A percentile compares a stretch with the other conserved stretches of the same genome.
These are phyloP conservation scores for Lamellibrachia luymesi DNA, from an alignment of 1,140 invertebrate species.

Conservation along the genomic window DNA sequence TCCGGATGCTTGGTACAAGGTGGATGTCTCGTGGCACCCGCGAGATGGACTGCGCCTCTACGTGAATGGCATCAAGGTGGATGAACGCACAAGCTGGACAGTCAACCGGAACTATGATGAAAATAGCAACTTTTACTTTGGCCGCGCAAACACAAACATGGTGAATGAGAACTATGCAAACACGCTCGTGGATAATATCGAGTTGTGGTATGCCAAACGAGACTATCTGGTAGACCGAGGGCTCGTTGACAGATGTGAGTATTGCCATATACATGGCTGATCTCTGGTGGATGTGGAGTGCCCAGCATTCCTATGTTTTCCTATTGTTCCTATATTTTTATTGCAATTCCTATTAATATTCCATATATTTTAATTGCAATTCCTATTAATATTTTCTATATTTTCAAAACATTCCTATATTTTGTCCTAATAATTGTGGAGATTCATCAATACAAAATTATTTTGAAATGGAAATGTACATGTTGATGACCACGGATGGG, in stretches of 20 bases:
- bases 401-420: no score
- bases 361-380: no score
- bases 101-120: conserved; percentile 30
- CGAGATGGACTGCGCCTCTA: conserved; percentile 45
- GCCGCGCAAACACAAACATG: conserved; percentile 39
- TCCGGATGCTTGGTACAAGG: conserved; percentile 40
- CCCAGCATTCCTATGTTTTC: no score
- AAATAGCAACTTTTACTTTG: conserved; percentile 39
- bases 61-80: conserved; percentile 39
- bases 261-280: background rate
- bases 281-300: no score
- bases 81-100: conserved; percentile 32
- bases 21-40: conserved; percentile 45
- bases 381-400: no score
- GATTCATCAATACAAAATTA: no score
- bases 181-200: conserved; percentile 42
- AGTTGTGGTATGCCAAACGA: conserved; percentile 45
- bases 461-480: no score
- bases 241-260: conserved; percentile 24
- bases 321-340: no score
- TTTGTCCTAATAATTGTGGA: no score
- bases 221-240: conserved; percentile 31
- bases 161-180: conserved; percentile 38
- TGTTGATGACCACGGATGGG: no score
- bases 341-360: no score